A percentile compares a stretch with the other conserved stretches of the same genome.
Evolutionary conservation across 2,113 vertebrate genomes (phyloP).

Genomic region (Isichthys henryi): DNA sequence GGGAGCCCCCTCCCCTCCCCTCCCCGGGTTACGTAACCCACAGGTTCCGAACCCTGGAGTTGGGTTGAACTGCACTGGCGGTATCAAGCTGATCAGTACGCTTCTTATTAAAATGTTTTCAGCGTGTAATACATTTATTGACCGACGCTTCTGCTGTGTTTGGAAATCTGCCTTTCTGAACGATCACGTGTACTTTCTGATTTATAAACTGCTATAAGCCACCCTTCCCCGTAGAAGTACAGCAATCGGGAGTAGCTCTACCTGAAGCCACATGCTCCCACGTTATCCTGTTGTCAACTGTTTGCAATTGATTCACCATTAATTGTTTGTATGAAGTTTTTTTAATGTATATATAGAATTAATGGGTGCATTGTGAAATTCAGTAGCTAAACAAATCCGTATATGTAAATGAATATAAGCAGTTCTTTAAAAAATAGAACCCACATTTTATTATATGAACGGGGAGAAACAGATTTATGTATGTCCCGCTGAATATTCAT

Average conservation of each 20-base stretch:
- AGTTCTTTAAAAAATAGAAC: neutral
- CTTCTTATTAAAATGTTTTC: neutral
- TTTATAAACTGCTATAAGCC: neutral
- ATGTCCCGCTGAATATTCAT: neutral
- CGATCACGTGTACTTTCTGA: neutral
- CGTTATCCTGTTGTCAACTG: neutral
- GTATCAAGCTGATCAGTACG: neutral
- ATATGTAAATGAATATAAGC: neutral
- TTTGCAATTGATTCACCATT: neutral
- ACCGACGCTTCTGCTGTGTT: neutral
- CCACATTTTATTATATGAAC: neutral
- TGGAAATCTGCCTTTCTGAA: neutral
- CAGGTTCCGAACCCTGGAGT: neutral
- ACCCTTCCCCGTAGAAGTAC: neutral
- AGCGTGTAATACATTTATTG: neutral
- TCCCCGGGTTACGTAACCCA: slow-evolving; percentile 14
- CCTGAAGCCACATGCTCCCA: neutral
- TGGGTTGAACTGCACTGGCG: neutral
- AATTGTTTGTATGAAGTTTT: neutral
- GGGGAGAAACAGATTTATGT: neutral
- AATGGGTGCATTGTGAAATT: neutral
- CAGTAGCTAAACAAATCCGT: neutral
- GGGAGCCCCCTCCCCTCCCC: neutral
- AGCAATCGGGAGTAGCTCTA: neutral
- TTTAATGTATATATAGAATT: neutral